phyloP scores from a whole-genome alignment of 2,888 invertebrate species.

The Lepidochrysops patricia region DNA sequence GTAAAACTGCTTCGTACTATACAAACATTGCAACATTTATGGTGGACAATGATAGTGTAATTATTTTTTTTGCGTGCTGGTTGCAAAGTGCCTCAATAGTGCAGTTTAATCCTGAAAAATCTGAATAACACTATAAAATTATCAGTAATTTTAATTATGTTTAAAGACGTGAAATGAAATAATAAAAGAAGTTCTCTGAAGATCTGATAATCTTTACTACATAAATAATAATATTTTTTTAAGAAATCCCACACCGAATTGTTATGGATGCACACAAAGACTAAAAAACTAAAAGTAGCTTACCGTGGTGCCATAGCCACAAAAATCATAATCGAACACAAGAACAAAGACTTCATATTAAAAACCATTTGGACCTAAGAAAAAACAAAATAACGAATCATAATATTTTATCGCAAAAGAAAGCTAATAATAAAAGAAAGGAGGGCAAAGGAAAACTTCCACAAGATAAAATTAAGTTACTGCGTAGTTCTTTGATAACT shows the following conservation, averaged over 20 bases:
- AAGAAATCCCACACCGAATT: not conserved
- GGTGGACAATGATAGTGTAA: not conserved
- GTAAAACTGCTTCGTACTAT: not conserved
- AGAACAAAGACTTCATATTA: not conserved
- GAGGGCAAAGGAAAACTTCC: not conserved
- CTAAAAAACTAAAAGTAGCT: conserved; percentile 13
- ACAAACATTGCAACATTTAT: not conserved
- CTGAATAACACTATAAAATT: not conserved
- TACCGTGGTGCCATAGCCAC: conserved; percentile 17
- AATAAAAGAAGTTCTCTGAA: too few species aligned
- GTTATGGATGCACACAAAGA: not conserved
- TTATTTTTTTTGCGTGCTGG: not conserved
- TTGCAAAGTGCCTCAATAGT: not conserved
- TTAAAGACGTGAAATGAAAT: too few species aligned
- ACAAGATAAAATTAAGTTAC: not conserved
- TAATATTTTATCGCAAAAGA: not conserved
- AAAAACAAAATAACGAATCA: not conserved
- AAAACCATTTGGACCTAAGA: not conserved
- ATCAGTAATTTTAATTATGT: not conserved
- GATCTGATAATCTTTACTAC: too few species aligned
- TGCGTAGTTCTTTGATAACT: not conserved
- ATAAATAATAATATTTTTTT: too few species aligned
- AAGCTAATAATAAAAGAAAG: not conserved
- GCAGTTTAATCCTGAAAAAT: not conserved
- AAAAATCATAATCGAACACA: conserved; percentile 8